Conservation (phyloP, 2,113 vertebrate genomes). For the Excalfactoria chinensis region DNA sequence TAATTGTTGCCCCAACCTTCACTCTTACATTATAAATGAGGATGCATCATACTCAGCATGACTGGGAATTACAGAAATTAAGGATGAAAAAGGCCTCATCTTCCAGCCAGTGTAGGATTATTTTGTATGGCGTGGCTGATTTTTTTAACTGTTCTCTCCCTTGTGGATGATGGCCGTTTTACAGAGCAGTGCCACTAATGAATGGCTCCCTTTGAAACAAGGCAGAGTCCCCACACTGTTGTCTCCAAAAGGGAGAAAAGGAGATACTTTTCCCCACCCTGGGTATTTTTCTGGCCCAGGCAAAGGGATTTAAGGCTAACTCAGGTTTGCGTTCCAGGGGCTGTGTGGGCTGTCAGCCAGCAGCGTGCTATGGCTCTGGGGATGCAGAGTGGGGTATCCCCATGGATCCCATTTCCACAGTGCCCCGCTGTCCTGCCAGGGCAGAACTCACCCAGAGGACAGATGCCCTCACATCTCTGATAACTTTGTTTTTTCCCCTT, state of each 20-base stretch:
- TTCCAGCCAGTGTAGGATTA: constrained; percentile 52
- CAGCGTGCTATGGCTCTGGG: not conserved
- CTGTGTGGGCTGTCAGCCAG: not conserved
- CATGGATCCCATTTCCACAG: rapidly evolving
- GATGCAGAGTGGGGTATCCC: not conserved
- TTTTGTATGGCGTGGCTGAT: not conserved
- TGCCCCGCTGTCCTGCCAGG: not conserved
- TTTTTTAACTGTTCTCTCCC: constrained; percentile 17
- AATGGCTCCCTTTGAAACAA: not conserved
- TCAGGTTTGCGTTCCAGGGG: not conserved
- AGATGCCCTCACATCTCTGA: not conserved
- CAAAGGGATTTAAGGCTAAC: not conserved
- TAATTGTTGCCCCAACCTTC: constrained; percentile 74
- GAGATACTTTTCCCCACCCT: not conserved
- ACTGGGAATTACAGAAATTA: constrained; percentile 72
- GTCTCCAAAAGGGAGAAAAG: not conserved
- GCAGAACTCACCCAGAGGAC: not conserved
- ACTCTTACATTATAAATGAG: constrained; percentile 74
- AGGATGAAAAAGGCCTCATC: constrained; percentile 66
- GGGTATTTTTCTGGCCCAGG: not conserved
- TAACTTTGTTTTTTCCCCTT: not conserved
- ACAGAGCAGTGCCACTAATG: not conserved
- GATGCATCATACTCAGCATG: constrained; percentile 68
- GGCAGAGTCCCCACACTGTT: not conserved
- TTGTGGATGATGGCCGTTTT: not conserved